phyloP scores from a whole-genome alignment of 2,888 invertebrate genomes.

The Idaea dimidiata region DNA sequence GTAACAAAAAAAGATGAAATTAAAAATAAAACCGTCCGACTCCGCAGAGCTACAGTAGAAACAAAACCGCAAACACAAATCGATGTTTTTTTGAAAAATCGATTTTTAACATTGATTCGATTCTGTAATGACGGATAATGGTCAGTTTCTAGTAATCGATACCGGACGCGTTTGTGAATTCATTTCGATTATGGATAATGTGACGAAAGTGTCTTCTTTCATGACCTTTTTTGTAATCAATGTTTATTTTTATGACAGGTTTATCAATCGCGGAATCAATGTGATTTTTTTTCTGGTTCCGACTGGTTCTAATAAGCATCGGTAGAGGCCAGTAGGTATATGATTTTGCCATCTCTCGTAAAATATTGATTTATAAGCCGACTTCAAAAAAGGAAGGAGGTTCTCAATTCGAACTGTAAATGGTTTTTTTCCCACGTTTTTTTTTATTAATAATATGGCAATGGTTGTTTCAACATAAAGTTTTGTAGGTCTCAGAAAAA shows the following conservation, averaged over 20 bases:
- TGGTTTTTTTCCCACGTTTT: too few species aligned
- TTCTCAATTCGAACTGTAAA: too few species aligned
- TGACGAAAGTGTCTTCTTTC: slow-evolving; percentile 22
- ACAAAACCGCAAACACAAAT: slow-evolving; percentile 56
- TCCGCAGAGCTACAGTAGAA: slow-evolving; percentile 41
- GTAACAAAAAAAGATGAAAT: slow-evolving; percentile 20
- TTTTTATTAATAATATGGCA: too few species aligned
- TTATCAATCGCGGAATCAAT: background rate
- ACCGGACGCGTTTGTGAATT: slow-evolving; percentile 35
- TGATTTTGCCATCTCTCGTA: too few species aligned
- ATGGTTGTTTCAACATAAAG: too few species aligned
- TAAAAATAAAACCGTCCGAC: slow-evolving; percentile 41
- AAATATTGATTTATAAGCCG: too few species aligned
- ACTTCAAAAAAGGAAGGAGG: too few species aligned
- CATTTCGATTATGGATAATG: slow-evolving; percentile 35
- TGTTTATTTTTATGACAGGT: slow-evolving; percentile 2
- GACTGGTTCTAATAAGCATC: too few species aligned
- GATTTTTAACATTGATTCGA: slow-evolving; percentile 51
- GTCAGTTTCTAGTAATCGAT: slow-evolving; percentile 35
- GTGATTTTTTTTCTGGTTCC: too few species aligned
- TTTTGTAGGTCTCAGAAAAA: too few species aligned
- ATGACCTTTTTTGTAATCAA: background rate
- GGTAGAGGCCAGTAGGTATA: too few species aligned
- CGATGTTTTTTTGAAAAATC: slow-evolving; percentile 53
- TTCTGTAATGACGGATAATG: slow-evolving; percentile 53